Base-by-base conservation (phyloP, 2,888 invertebrate genomes). In the Sarcophaga rosellei region DNA sequence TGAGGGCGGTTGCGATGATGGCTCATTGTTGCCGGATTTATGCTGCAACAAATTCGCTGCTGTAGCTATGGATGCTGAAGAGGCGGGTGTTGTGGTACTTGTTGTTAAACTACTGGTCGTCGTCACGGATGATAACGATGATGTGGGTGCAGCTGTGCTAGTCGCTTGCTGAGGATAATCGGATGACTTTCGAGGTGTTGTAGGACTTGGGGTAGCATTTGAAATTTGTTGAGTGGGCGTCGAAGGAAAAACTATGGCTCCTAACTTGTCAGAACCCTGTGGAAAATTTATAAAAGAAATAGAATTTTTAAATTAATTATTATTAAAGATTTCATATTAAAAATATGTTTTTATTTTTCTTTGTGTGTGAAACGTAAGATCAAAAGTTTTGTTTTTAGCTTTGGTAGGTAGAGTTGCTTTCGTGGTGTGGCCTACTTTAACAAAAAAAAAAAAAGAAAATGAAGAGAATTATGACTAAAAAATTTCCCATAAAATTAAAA, bases 181-280 rank as follows among this genome's bases (percentile, higher is more conserved):
- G 90, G 95, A 95, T 90, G 95, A 95, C 90, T 96, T 95, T 89
- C 95, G 94, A 89, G 95, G 95, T 89, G 94, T 94, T 91, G 95
- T 93, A 92, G 96, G 95, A 90, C 93, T 95, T 88, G 91, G 90
- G 87, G 92, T 91, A 88, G 92, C 90, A 89, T 91, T 92, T 87
- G 91, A 90, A 88, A 91, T 90, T 88, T 92, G 90, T 89, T 92
- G 92, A 89, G 92, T 91, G 93, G 95, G 95, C 91, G 95, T 94
- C 91, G 95, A 94, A 92, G 95, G 94, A 93, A 95, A 96, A 92
- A 95, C 95, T 93, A 95, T 95, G 93, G 95, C 95, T 93, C 95
- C 96, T 94, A 96, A 88, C 88, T 89, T 95, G 94, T 96, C 96
- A 94, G 96, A 96, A 93, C 96, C 96, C 96, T 96, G n/a, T 3